Evolutionary conservation across 2,888 invertebrate species (phyloP).

Genomic region (Polydrusus tereticollis): DNA sequence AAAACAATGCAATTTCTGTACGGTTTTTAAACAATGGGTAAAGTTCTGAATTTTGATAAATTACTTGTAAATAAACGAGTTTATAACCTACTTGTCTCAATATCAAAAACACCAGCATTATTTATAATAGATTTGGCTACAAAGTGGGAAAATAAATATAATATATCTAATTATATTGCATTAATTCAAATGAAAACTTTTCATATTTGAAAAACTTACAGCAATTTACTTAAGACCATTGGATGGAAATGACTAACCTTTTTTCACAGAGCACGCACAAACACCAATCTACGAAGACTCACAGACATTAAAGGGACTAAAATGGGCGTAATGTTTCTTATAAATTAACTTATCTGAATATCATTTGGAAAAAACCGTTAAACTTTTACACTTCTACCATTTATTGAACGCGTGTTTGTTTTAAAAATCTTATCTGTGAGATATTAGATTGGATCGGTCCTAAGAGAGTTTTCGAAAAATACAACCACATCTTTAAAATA

Average conservation of each 20-base stretch:
- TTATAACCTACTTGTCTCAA: neutral
- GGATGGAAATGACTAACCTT: neutral
- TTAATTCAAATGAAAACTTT: too few species aligned
- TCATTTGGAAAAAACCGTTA: neutral
- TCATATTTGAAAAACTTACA: neutral
- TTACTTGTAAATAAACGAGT: neutral
- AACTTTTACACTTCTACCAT: neutral
- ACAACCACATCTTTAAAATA: neutral
- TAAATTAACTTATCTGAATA: neutral
- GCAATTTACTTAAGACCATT: neutral
- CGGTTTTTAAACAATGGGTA: neutral
- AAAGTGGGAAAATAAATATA: neutral
- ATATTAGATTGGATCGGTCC: neutral
- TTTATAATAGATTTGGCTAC: neutral
- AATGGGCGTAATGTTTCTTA: too few species aligned
- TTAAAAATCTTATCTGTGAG: slow-evolving; percentile 5
- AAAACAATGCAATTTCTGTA: neutral
- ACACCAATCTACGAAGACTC: too few species aligned
- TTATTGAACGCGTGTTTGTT: neutral
- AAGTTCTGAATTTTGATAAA: neutral
- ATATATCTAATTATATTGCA: neutral
- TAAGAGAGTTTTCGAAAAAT: neutral
- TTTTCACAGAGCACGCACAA: neutral
- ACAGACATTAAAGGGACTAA: too few species aligned
- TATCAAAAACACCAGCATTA: neutral